A percentile compares a stretch with the other conserved stretches of the same genome.
These are phyloP conservation scores for Arbacia lixula DNA, from an alignment of 53 echinoderm and acorn worm species.

Conservation along the genomic window DNA sequence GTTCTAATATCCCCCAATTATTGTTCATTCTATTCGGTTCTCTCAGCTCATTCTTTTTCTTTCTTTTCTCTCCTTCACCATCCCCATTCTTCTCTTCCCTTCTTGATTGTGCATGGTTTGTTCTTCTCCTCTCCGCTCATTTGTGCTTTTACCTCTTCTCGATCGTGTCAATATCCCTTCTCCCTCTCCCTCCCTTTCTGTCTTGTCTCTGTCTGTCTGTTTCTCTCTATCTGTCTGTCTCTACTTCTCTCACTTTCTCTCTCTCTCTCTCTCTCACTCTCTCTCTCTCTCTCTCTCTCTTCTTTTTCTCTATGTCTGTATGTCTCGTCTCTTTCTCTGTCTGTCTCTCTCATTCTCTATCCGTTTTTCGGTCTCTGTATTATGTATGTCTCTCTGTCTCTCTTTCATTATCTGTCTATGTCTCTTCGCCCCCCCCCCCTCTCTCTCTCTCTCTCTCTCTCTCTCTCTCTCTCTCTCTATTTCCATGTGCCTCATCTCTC, in stretches of 20 bases:
- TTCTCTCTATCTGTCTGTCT: neutral
- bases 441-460: neutral
- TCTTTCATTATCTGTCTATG: neutral
- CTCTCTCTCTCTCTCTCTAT: too few relatives aligned
- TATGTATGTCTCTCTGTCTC: neutral
- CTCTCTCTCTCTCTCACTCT: neutral
- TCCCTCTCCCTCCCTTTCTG: neutral
- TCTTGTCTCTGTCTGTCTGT: neutral
- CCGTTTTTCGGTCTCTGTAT: neutral
- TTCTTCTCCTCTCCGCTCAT: neutral
- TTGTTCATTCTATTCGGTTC: neutral
- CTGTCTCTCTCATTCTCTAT: neutral
- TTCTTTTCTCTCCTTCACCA: too few relatives aligned
- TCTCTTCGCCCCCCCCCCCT: neutral
- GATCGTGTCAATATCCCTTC: neutral
- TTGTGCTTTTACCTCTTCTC: neutral
- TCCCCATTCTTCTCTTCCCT: neutral
- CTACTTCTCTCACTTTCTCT: neutral
- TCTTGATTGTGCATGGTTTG: neutral
- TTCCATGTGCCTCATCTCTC: too few relatives aligned
- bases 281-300: neutral
- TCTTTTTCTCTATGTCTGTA: neutral
- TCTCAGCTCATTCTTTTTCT: too few relatives aligned
- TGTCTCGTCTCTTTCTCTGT: neutral
- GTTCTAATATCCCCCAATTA: neutral